Evolutionary conservation across 1,140 invertebrate genomes (phyloP).

Genomic region (Manduca sexta): DNA sequence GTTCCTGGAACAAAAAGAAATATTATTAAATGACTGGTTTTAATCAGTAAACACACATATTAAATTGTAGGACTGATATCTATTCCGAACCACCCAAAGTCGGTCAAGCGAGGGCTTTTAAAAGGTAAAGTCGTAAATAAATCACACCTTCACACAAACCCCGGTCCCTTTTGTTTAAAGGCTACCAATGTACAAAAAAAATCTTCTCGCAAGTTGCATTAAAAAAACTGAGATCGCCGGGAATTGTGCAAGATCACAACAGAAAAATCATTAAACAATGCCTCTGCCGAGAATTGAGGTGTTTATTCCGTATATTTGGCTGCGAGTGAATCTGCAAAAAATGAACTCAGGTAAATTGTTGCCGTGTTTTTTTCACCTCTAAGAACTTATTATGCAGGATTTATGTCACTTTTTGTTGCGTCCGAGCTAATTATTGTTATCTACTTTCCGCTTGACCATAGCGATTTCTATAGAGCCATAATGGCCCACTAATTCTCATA

Average conservation of each 20-base stretch:
- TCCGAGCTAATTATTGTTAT: constrained; percentile 72
- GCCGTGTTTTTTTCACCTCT: constrained; percentile 45
- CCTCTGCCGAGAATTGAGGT: constrained; percentile 68
- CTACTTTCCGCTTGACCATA: constrained; percentile 62
- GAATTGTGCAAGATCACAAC: constrained; percentile 72
- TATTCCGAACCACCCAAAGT: constrained; percentile 37
- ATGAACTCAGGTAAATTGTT: constrained; percentile 57
- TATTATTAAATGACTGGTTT: constrained; percentile 19
- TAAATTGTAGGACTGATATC: constrained; percentile 18
- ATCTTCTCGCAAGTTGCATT: constrained; percentile 46
- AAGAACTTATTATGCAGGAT: constrained; percentile 69
- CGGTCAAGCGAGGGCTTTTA: constrained; percentile 49
- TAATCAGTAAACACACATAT: constrained; percentile 18
- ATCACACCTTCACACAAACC: constrained; percentile 66
- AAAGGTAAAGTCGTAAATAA: constrained; percentile 63
- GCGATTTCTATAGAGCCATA: constrained; percentile 61
- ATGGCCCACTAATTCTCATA: constrained; percentile 68
- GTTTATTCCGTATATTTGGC: constrained; percentile 59
- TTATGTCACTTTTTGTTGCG: constrained; percentile 71
- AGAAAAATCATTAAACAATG: constrained; percentile 70
- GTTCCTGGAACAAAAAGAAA: constrained; percentile 64
- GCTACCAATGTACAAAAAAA: constrained; percentile 67
- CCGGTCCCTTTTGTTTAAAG: constrained; percentile 65
- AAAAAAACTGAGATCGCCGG: constrained; percentile 48
- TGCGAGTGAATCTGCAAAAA: constrained; percentile 54